A percentile compares a stretch with the other conserved stretches of the same genome.
Evolutionary conservation across 2,113 vertebrate species (phyloP).

Genomic region (rat (Rattus norvegicus)): GRCr8 NC_086039.1:138452001-138452500

Average conservation of each 20-base stretch:
- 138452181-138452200: conserved; percentile 92
- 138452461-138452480: conserved; percentile 90
- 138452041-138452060: conserved; percentile 94
- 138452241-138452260: conserved; percentile 93
- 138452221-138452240: conserved; percentile 94
- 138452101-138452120: conserved; percentile 93
- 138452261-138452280: conserved; percentile 93
- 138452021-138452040: conserved; percentile 93
- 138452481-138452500: conserved; percentile 95
- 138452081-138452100: conserved; percentile 95
- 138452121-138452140: conserved; percentile 90
- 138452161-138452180: conserved; percentile 89
- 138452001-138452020: conserved; percentile 91
- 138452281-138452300: conserved; percentile 92
- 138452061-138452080: conserved; percentile 90
- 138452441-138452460: conserved; percentile 92
- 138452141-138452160: conserved; percentile 89
- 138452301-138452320: conserved; percentile 92
- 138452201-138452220: conserved; percentile 89
- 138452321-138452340: conserved; percentile 91
- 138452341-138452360: conserved; percentile 92
- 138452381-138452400: conserved; percentile 90
- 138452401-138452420: conserved; percentile 94
- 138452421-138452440: conserved; percentile 93
- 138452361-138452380: conserved; percentile 87